A percentile compares a stretch with the other conserved stretches of the same genome.
These are phyloP conservation scores for Cataglyphis cursor DNA, from an alignment of 2,888 invertebrate species.

Conservation along the genomic window DNA sequence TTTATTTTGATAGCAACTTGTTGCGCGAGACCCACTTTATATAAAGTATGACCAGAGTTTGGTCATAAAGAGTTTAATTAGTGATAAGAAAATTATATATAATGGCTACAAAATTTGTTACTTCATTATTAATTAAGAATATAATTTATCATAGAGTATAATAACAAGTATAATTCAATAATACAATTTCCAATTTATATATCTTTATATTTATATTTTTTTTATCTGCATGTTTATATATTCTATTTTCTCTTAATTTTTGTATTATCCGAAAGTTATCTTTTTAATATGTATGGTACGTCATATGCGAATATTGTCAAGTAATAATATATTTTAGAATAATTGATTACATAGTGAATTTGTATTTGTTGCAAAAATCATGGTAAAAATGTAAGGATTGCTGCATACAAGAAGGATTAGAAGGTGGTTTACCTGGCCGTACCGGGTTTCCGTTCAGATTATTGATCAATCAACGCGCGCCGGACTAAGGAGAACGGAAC, in stretches of 20 bases:
- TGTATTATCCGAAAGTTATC: neutral
- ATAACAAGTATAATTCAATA: neutral
- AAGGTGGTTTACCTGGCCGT: conserved; percentile 52
- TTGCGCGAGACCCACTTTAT: neutral
- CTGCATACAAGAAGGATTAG: conserved; percentile 2
- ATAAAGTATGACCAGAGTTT: neutral
- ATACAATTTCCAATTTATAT: neutral
- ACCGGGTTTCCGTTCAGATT: conserved; percentile 69
- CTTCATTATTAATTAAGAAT: neutral
- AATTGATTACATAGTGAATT: conserved; percentile 7
- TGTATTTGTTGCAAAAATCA: neutral
- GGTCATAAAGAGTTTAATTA: neutral
- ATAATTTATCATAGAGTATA: neutral
- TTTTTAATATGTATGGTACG: neutral
- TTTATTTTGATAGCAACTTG: conserved; percentile 24
- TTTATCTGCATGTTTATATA: neutral
- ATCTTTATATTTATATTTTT: neutral
- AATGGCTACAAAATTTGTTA: neutral
- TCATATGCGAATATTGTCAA: neutral
- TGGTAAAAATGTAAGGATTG: neutral
- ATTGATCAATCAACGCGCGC: conserved; percentile 83
- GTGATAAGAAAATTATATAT: neutral
- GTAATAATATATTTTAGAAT: neutral
- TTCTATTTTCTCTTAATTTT: neutral
- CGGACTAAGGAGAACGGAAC: conserved; percentile 45